phyloP scores from a whole-genome alignment of 2,113 vertebrate species.

The Callipepla squamata region DNA sequence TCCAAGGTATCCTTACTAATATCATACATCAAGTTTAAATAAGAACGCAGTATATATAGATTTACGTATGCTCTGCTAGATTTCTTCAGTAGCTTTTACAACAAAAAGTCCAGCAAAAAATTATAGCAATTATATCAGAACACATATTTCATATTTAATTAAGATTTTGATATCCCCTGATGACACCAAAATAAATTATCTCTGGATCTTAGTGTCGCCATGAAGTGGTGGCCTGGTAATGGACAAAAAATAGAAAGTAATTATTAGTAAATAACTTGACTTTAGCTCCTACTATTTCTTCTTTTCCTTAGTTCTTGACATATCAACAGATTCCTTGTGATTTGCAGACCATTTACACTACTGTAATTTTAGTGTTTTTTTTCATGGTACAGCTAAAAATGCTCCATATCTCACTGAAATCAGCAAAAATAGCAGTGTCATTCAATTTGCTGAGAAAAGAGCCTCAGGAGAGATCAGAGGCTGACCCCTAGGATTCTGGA shows the following conservation, averaged over 20 bases:
- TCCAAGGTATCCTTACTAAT: neutral
- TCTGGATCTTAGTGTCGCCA: neutral
- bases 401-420: neutral
- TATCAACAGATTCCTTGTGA: neutral
- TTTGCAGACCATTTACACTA: neutral
- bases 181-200: neutral
- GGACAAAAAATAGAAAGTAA: neutral
- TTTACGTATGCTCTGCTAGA: neutral
- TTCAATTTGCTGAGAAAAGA: neutral
- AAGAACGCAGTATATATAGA: neutral
- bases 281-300: neutral
- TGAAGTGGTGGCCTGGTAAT: neutral
- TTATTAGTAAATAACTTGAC: neutral
- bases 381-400: neutral
- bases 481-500: too few relatives aligned
- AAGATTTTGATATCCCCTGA: neutral
- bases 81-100: neutral
- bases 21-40: fast-evolving
- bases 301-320: neutral
- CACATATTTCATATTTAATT: neutral
- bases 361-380: neutral
- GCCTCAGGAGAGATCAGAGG: too few relatives aligned
- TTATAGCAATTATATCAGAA: neutral
- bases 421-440: neutral
- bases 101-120: neutral